Evolutionary conservation across 2,113 vertebrate species (phyloP).

Genomic region (Nyctereutes procyonoides): DNA sequence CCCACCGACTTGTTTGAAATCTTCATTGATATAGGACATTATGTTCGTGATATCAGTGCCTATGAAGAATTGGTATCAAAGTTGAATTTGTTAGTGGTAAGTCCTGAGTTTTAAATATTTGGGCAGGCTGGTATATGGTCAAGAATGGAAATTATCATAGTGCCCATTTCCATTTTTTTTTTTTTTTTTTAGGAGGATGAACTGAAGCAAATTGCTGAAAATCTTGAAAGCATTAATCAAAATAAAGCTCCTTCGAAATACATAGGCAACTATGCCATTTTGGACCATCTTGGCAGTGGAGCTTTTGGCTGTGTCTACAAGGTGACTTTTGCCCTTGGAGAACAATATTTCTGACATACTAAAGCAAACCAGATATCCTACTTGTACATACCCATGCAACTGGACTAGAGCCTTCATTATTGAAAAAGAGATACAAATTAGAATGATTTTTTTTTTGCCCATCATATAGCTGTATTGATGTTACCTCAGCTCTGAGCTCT

Average conservation of each 20-base stretch:
- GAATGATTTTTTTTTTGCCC: not conserved
- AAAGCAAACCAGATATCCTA: not conserved
- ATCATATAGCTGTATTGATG: not conserved
- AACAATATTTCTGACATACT: not conserved
- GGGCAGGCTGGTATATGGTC: not conserved
- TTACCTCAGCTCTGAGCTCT: not conserved
- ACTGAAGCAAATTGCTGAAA: conserved; percentile 89
- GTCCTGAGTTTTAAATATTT: conserved; percentile 63
- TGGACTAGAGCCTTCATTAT: not conserved
- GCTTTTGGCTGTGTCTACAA: conserved; percentile 95
- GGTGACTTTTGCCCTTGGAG: conserved; percentile 83
- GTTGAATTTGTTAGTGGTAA: conserved; percentile 90
- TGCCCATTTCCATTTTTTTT: conserved; percentile 46
- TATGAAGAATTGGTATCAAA: conserved; percentile 91
- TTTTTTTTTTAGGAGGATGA: conserved; percentile 86
- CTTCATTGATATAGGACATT: conserved; percentile 96
- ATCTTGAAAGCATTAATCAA: conserved; percentile 91
- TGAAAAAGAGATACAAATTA: not conserved
- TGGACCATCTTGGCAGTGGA: conserved; percentile 94
- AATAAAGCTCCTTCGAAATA: conserved; percentile 91
- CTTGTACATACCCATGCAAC: not conserved
- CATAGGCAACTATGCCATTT: conserved; percentile 91
- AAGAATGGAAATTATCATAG: not conserved
- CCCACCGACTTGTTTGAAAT: conserved; percentile 93
- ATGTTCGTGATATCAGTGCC: conserved; percentile 91